Conservation (phyloP, 1,140 invertebrate species). For the Sweltsa coloradensis region DNA sequence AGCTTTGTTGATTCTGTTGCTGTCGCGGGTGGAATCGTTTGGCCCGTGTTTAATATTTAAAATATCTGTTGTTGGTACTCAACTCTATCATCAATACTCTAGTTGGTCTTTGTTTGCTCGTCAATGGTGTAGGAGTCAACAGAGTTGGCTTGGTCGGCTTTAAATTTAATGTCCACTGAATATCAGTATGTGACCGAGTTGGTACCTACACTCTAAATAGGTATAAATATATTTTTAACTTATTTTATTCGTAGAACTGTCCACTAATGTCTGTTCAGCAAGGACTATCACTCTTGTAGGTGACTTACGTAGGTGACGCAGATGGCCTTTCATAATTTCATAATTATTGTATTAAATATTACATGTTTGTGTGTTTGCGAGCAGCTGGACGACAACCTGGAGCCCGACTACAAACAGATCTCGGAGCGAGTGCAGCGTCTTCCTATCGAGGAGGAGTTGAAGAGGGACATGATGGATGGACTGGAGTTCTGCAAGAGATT, state of each 20-base stretch:
- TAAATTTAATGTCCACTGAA: too few species aligned
- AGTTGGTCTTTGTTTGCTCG: too few species aligned
- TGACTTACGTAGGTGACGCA: background rate
- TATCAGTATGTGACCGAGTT: background rate
- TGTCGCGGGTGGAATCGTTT: background rate
- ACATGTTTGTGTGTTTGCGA: conserved; percentile 1
- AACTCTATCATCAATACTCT: too few species aligned
- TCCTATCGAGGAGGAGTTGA: conserved; percentile 41
- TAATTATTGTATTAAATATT: background rate
- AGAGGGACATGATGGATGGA: conserved; percentile 46
- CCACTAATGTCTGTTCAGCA: too few species aligned
- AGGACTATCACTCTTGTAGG: background rate
- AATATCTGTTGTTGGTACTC: background rate
- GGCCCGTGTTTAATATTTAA: background rate
- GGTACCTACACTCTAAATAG: background rate
- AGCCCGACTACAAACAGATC: conserved; percentile 48
- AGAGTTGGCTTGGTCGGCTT: too few species aligned
- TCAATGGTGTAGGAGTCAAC: too few species aligned
- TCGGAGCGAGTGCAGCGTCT: conserved; percentile 40
- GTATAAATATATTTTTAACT: background rate
- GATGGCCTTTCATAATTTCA: background rate
- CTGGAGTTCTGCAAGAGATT: conserved; percentile 49
- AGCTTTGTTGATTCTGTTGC: background rate
- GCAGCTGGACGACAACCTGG: conserved; percentile 35
- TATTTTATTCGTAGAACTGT: background rate